These are phyloP conservation scores for Ridgeia piscesae DNA, from an alignment of 1,140 invertebrate species.

Conservation along the genomic window DNA sequence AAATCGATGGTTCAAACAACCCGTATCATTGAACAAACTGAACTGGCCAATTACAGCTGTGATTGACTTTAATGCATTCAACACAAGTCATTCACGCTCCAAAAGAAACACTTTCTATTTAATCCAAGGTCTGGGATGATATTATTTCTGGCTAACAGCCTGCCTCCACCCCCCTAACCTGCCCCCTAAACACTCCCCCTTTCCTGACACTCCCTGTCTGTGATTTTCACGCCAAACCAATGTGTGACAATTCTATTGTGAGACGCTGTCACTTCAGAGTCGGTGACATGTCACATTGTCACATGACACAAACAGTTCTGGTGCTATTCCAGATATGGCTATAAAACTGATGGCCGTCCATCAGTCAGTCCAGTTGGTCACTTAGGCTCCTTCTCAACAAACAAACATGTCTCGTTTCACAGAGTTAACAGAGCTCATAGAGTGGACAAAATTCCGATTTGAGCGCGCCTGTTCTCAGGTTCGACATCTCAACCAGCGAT, in stretches of 20 bases:
- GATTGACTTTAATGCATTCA: no score
- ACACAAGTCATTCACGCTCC: no score
- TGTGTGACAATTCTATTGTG: neutral
- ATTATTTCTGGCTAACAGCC: no score
- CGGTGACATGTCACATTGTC: neutral
- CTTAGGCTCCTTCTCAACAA: neutral
- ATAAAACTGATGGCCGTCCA: neutral
- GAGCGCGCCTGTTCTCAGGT: neutral
- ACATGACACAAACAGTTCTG: neutral
- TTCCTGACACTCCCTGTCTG: no score
- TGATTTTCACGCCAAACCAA: neutral
- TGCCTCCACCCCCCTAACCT: no score
- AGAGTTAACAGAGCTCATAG: neutral
- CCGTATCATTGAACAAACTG: no score
- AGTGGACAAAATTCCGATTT: neutral
- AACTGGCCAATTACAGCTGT: no score
- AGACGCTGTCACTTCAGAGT: neutral
- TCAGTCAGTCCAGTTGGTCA: neutral
- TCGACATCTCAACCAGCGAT: neutral
- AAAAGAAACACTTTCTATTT: no score
- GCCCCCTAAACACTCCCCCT: no score
- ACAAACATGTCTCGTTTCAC: neutral
- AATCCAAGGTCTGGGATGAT: no score
- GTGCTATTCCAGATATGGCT: neutral
- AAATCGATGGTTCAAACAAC: no score